Conservation (phyloP, 2,888 invertebrate species). For the Apamea monoglypha region DNA sequence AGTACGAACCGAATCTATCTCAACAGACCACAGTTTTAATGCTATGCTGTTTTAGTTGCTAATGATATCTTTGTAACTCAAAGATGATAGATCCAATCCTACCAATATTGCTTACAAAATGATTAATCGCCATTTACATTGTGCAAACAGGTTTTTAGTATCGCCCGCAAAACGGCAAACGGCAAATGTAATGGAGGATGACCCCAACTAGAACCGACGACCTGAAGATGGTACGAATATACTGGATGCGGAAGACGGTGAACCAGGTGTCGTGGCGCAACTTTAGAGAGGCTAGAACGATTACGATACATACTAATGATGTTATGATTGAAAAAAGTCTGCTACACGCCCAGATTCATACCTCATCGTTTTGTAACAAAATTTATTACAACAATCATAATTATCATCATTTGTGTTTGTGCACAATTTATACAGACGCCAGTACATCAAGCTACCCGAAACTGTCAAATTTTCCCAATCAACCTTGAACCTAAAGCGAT, state of each 20-base stretch:
- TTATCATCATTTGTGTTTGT: no score
- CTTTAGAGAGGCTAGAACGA: background rate
- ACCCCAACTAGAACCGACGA: constrained; percentile 37
- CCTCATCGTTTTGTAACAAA: background rate
- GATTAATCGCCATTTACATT: constrained; percentile 25
- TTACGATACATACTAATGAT: background rate
- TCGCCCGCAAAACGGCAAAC: background rate
- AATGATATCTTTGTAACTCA: constrained; percentile 3
- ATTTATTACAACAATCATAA: no score
- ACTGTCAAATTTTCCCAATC: no score
- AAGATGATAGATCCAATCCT: constrained; percentile 2
- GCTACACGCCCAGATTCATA: background rate
- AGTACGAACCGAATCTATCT: background rate
- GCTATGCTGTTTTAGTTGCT: no score
- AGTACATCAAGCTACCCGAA: no score
- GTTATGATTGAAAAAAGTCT: background rate
- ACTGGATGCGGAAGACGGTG: constrained; percentile 53
- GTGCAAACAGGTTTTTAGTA: constrained; percentile 30
- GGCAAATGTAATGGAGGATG: constrained; percentile 19
- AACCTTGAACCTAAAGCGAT: no score
- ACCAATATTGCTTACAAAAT: constrained; percentile 29
- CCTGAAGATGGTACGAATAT: constrained; percentile 35
- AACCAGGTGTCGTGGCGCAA: constrained; percentile 23
- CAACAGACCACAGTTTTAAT: background rate
- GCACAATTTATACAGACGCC: no score